Percentiles rank a stretch among this genome's conserved stretches.
phyloP scores from a whole-genome alignment of 53 echinoderm and acorn worm species.

The Antedon mediterranea region DNA sequence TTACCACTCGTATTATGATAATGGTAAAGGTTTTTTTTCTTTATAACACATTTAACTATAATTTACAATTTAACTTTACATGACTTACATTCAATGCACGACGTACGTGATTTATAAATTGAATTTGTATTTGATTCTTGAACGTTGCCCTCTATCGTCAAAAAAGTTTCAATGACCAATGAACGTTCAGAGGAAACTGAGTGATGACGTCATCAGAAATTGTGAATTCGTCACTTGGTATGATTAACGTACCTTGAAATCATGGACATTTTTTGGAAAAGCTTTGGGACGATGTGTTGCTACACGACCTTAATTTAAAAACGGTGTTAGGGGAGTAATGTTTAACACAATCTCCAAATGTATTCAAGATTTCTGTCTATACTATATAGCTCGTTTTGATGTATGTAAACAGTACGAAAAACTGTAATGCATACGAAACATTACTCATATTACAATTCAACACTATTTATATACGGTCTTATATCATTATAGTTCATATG shows the following conservation, averaged over 20 bases:
- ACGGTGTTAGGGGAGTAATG: not conserved
- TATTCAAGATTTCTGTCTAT: not conserved
- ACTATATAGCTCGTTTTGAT: not conserved
- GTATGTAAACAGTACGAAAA: too few species aligned
- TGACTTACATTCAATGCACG: too few species aligned
- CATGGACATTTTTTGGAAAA: not conserved
- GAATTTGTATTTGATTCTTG: not conserved
- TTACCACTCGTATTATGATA: too few species aligned
- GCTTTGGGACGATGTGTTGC: not conserved
- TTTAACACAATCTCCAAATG: not conserved
- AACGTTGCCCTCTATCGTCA: not conserved
- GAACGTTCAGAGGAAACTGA: not conserved
- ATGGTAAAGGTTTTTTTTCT: too few species aligned
- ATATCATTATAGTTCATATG: too few species aligned
- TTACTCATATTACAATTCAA: too few species aligned
- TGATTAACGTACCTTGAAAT: not conserved
- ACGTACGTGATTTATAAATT: too few species aligned
- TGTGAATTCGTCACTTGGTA: not conserved
- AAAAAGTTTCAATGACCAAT: not conserved
- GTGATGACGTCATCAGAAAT: not conserved
- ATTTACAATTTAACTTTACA: too few species aligned
- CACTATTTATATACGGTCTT: too few species aligned
- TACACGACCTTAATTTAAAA: not conserved
- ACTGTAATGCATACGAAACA: too few species aligned
- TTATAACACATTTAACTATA: too few species aligned